These are phyloP conservation scores for Corythaixoides concolor DNA, from an alignment of 2,113 vertebrate genomes.

Conservation along the genomic window DNA sequence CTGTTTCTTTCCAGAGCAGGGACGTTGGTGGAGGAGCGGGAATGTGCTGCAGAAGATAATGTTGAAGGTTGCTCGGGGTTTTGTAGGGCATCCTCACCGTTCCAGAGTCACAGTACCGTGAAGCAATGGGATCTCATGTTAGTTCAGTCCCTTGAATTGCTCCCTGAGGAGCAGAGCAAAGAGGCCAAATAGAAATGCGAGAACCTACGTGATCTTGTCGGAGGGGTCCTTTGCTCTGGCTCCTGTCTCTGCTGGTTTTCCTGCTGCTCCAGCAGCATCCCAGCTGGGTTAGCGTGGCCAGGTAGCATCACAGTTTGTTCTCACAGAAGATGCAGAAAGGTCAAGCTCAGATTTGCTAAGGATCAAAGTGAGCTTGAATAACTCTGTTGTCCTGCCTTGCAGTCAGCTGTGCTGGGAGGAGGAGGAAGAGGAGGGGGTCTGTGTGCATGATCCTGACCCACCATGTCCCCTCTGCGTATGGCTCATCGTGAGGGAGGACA, in stretches of 20 bases:
- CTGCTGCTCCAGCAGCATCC: background rate
- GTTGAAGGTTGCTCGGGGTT: background rate
- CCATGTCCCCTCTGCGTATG: rapidly evolving
- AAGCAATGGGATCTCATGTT: background rate
- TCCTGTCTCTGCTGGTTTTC: background rate
- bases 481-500: background rate
- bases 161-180: background rate
- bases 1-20: background rate
- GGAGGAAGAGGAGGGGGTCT: background rate
- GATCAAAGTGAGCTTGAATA: background rate
- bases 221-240: background rate
- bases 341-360: background rate
- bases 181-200: background rate
- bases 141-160: background rate
- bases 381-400: background rate
- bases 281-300: background rate
- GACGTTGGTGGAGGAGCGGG: background rate
- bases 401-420: background rate
- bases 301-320: background rate
- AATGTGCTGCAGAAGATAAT: background rate
- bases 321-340: background rate
- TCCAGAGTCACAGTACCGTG: background rate
- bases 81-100: background rate
- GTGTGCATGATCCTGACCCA: background rate
- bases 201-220: background rate